Evolutionary conservation across 2,797 vertebrate species (phyloP).

Genomic region (Brachyrhaphis roseni): DNA sequence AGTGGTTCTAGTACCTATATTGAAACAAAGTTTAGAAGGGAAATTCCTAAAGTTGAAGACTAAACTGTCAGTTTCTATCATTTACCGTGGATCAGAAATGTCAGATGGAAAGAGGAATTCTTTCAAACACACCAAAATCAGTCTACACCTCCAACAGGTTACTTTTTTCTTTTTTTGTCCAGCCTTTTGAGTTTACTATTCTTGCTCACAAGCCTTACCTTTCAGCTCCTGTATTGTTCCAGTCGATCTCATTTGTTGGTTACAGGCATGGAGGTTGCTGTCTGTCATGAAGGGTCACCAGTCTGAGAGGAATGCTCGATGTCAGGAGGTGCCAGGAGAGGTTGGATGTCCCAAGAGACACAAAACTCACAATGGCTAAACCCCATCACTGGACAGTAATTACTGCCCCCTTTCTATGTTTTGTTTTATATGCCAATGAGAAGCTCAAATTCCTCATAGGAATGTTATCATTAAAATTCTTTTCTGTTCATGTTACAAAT

Average conservation of each 20-base stretch:
- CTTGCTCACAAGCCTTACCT: conserved; percentile 37
- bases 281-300: conserved; percentile 71
- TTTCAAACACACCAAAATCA: neutral
- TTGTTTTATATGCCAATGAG: conserved; percentile 15
- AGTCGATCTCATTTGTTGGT: conserved; percentile 43
- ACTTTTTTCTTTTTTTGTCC: neutral
- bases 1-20: conserved; percentile 42
- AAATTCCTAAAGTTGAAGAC: conserved; percentile 17
- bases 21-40: conserved; percentile 22
- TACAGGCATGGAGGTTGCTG: conserved; percentile 71
- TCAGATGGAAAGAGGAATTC: conserved; percentile 40
- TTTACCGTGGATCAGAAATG: conserved; percentile 57
- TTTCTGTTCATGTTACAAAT: neutral
- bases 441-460: neutral
- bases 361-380: conserved; percentile 42
- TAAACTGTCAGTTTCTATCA: conserved; percentile 41
- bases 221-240: conserved; percentile 20
- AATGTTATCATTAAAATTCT: neutral
- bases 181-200: conserved; percentile 33
- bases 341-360: conserved; percentile 49
- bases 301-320: conserved; percentile 68
- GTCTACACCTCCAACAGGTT: conserved; percentile 1
- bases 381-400: conserved; percentile 10
- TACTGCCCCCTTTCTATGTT: conserved; percentile 12
- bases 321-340: conserved; percentile 54